Base-by-base conservation (phyloP, 2,113 vertebrate genomes). In the cattle (Bos taurus) region DNA sequence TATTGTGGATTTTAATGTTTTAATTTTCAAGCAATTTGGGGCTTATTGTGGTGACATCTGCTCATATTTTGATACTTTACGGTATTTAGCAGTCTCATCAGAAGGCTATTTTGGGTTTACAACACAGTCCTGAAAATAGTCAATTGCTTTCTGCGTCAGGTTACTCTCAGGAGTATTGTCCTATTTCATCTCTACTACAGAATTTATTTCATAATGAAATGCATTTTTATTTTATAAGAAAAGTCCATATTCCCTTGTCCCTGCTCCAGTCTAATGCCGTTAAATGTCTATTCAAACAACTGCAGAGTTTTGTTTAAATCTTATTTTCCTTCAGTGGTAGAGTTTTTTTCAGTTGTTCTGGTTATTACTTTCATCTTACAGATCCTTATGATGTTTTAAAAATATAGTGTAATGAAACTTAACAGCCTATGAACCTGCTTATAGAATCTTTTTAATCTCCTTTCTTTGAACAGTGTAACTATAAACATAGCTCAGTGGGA, bases 21-120 rank as follows among this genome's bases (percentile, higher is more conserved):
- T 96, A 60, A 87, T 96, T 97, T 78, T 57, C 89, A 93, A n/a
- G 95, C 95, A 86, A 52, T 95, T 96, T 83, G 95, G 85, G 78
- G 78, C 59, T 93, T 86, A 89, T 91, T 95, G 82, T 89, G 83
- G 93, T 80, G 91, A 89, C 96, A 97, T 88, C 93, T 96, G 97
- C 71, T 96, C 28, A 10, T 95, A 93, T 87, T 95, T 96, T 91
- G 91, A 93, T 85, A 91, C 48, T 94, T 85, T n/a, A 0, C 67
- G 52, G 91, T 62, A 64, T 94, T 96, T 94, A 97, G 91, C 78
- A 50, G 1, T 94, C 94, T 71, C 36, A 83, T 83, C 89, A 36
- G 25, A 78, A 93, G 89, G 59, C 77, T 71, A 2, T 36, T 6
- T 52, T 8, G 46, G n/a, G 62, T 90, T 95, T 48, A 64, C 52